Conservation (phyloP, 2,113 vertebrate genomes). For the Tautogolabrus adspersus region DNA sequence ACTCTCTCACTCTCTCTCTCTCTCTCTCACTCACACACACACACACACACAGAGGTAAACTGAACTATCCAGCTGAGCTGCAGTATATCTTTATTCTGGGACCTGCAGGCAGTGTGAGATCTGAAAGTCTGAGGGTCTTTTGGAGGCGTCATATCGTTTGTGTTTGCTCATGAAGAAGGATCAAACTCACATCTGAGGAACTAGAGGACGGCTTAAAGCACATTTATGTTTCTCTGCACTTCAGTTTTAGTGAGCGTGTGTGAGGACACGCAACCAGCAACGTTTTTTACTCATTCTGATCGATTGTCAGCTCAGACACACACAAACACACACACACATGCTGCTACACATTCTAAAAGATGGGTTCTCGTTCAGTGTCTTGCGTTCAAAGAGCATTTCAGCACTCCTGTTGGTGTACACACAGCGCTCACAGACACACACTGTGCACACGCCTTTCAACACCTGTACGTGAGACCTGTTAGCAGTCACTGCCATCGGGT, state of each 20-base stretch:
- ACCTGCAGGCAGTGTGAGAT: slow-evolving; percentile 16
- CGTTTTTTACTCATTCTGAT: slow-evolving; percentile 67
- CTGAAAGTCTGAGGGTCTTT: slow-evolving; percentile 36
- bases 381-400: slow-evolving; percentile 18
- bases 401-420: not conserved
- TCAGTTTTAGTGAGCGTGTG: slow-evolving; percentile 45
- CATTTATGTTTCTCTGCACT: slow-evolving; percentile 50
- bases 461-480: slow-evolving; percentile 18
- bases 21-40: not conserved
- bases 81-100: slow-evolving; percentile 26
- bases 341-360: slow-evolving; percentile 30
- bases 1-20: not conserved
- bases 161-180: slow-evolving; percentile 65
- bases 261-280: slow-evolving; percentile 74
- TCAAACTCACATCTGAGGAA: slow-evolving; percentile 4
- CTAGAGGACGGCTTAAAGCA: slow-evolving; percentile 48
- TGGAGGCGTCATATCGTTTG: slow-evolving; percentile 49
- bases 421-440: too few relatives aligned
- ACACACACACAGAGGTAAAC: slow-evolving; percentile 6
- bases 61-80: slow-evolving; percentile 20
- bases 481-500: slow-evolving; percentile 38
- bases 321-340: slow-evolving; percentile 7
- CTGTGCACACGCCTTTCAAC: slow-evolving; percentile 2
- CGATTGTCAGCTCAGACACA: slow-evolving; percentile 38
- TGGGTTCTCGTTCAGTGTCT: slow-evolving; percentile 35